Percentiles rank a stretch among this genome's conserved stretches.
Evolutionary conservation across 1,140 invertebrate species (phyloP).

Genomic region (Nixonia krombeini): DNA sequence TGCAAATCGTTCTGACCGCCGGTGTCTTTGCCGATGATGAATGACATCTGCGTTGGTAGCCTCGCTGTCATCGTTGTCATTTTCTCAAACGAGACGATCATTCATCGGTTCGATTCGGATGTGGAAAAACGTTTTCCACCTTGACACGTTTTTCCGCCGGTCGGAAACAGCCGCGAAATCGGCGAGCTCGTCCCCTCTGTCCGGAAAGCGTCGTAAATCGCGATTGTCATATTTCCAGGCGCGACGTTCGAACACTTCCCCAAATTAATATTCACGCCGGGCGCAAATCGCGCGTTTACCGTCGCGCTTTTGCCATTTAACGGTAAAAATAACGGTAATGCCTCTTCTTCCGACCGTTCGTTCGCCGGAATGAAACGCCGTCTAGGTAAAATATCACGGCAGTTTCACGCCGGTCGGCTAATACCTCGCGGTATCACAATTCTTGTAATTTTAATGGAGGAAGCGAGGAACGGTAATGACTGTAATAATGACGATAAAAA

Average conservation of each 20-base stretch:
- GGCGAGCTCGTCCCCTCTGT: no score
- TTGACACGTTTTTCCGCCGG: constrained; percentile 20
- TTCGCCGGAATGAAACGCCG: neutral
- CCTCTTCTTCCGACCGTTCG: neutral
- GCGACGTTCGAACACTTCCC: no score
- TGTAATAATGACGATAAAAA: neutral
- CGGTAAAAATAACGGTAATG: neutral
- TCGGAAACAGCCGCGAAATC: no score
- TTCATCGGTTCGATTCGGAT: constrained; percentile 11
- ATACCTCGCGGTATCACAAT: no score
- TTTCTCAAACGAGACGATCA: constrained; percentile 32
- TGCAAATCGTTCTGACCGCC: constrained; percentile 36
- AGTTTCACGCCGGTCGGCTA: no score
- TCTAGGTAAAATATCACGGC: no score
- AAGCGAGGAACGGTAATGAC: neutral
- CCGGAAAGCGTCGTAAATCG: no score
- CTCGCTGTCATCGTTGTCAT: constrained; percentile 15
- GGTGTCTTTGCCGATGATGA: constrained; percentile 19
- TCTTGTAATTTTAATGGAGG: neutral
- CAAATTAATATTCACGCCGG: no score
- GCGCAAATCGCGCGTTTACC: no score
- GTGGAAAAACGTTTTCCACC: constrained; percentile 15
- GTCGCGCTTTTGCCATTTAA: no score
- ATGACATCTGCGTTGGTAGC: constrained; percentile 19
- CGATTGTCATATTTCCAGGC: no score